A percentile compares a stretch with the other conserved stretches of the same genome.
Conservation (phyloP, 2,888 invertebrate species). For the Patella caerulea region DNA sequence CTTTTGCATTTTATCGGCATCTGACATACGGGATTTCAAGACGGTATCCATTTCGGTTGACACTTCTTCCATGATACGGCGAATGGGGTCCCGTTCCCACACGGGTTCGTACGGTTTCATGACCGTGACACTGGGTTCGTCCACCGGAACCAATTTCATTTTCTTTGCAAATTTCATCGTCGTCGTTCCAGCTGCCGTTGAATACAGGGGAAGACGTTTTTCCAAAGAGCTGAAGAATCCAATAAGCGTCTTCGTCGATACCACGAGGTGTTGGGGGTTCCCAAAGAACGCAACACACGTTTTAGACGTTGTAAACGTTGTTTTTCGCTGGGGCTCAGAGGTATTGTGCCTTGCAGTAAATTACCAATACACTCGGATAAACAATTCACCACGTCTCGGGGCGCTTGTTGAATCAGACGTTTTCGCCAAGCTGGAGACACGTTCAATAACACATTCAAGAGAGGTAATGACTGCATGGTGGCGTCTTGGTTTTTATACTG, state of each 20-base stretch:
- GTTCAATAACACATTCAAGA: no score
- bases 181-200: no score
- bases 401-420: no score
- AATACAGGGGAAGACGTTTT: no score
- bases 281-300: not conserved
- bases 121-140: not conserved
- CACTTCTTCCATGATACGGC: not conserved
- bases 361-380: not conserved
- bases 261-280: not conserved
- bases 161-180: not conserved
- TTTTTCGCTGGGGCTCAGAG: not conserved
- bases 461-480: no score
- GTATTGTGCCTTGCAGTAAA: not conserved
- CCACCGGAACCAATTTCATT: not conserved
- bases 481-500: no score
- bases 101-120: slow-evolving; percentile 3
- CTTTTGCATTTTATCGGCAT: not conserved
- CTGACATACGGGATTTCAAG: not conserved
- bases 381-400: not conserved
- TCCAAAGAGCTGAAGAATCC: no score
- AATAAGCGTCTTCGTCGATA: not conserved
- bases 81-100: not conserved
- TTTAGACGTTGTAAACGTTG: not conserved
- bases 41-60: not conserved
- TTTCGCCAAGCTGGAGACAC: no score